Evolutionary conservation across 2,113 vertebrate species (phyloP).

Genomic region (Numida meleagris): DNA sequence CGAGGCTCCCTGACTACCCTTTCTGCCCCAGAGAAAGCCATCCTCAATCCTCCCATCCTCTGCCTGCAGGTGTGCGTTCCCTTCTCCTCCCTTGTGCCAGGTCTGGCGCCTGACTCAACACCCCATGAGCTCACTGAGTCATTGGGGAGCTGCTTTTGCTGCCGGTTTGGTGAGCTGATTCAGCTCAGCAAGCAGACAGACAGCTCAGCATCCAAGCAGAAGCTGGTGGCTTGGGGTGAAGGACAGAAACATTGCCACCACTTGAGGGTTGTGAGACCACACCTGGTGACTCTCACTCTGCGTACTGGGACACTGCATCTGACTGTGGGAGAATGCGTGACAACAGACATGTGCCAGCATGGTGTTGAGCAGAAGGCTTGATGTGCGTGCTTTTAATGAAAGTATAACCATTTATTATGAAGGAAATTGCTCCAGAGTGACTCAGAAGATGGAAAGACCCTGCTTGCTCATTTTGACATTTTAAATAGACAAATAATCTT

Average conservation of each 20-base stretch:
- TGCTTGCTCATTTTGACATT: not conserved
- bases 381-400: not conserved
- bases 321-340: not conserved
- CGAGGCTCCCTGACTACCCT: not conserved
- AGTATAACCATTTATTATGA: rapidly evolving
- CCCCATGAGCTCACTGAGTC: not conserved
- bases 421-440: not conserved
- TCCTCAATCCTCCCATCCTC: not conserved
- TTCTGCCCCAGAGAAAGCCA: not conserved
- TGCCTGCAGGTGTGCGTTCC: not conserved
- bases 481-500: not conserved
- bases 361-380: not conserved
- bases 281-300: not conserved
- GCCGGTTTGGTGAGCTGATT: not conserved
- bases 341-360: not conserved
- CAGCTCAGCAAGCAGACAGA: not conserved
- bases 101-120: not conserved
- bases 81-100: not conserved
- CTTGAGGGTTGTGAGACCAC: not conserved
- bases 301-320: not conserved
- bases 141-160: not conserved
- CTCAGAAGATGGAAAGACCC: not conserved
- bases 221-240: not conserved
- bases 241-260: rapidly evolving
- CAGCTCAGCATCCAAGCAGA: not conserved